Conservation (phyloP, 2,888 invertebrate genomes). For the Aelia acuminata region DNA sequence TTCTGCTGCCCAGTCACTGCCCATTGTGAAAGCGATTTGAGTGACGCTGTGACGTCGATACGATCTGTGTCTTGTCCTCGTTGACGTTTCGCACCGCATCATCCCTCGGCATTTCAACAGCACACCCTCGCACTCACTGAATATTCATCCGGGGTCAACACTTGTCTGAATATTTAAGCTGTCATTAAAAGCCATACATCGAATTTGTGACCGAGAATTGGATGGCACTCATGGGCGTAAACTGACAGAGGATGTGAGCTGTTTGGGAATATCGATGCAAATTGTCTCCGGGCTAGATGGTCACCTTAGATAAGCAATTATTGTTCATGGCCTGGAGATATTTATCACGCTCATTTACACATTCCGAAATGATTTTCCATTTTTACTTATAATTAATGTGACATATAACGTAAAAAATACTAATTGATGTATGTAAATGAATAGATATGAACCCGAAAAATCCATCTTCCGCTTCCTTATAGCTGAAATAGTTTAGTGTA, state of each 20-base stretch:
- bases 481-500: background rate
- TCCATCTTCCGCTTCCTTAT: no score
- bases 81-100: conserved; percentile 47
- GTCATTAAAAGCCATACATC: conserved; percentile 36
- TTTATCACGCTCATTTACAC: background rate
- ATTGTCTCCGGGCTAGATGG: conserved; percentile 42
- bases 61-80: background rate
- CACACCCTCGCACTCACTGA: conserved; percentile 40
- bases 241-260: conserved; percentile 36
- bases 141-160: conserved; percentile 50
- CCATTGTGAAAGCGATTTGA: conserved; percentile 23
- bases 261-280: conserved; percentile 17
- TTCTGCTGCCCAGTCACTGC: conserved; percentile 33
- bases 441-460: no score
- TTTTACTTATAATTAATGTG: background rate
- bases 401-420: no score
- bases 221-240: background rate
- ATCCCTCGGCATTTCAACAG: conserved; percentile 41
- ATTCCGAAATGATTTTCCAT: background rate
- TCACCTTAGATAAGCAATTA: background rate
- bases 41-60: conserved; percentile 34
- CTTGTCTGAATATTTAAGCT: conserved; percentile 14
- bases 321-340: background rate
- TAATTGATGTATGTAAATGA: no score
- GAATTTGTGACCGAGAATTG: conserved; percentile 40